A percentile compares a stretch with the other conserved stretches of the same genome.
These are phyloP conservation scores for Aphaenogaster floridana DNA, from an alignment of 1,140 invertebrate genomes.

Conservation along the genomic window DNA sequence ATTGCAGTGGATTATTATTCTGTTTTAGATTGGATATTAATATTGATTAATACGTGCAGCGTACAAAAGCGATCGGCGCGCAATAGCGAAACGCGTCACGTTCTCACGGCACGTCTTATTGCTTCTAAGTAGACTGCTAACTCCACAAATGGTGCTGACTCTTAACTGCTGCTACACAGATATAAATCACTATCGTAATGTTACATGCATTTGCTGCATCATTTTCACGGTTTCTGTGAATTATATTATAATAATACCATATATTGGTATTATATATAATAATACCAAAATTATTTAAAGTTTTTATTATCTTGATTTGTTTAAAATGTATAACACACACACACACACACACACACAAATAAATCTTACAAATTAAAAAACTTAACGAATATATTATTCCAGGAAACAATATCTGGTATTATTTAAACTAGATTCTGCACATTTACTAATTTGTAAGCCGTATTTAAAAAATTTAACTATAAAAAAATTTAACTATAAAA, in stretches of 20 bases:
- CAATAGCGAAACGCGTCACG: constrained; percentile 43
- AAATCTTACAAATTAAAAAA: neutral
- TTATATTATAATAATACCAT: no score
- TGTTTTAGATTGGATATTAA: constrained; percentile 16
- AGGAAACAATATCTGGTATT: neutral
- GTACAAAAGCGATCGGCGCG: constrained; percentile 32
- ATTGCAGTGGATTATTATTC: constrained; percentile 28
- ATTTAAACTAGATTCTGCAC: neutral
- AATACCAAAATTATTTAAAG: neutral
- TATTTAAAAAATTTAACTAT: neutral
- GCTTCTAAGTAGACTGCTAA: constrained; percentile 68
- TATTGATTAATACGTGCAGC: constrained; percentile 48
- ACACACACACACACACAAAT: neutral
- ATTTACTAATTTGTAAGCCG: no score
- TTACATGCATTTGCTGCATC: constrained; percentile 38
- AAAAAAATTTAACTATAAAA: neutral
- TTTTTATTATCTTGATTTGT: neutral
- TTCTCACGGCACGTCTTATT: constrained; percentile 50
- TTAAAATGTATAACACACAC: neutral
- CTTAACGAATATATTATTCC: neutral
- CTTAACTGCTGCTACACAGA: constrained; percentile 61
- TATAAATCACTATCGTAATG: constrained; percentile 80
- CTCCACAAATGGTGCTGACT: constrained; percentile 36
- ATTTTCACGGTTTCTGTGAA: neutral
- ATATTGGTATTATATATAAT: no score